Evolutionary conservation across 2,113 vertebrate genomes (phyloP), one percentile per base, ranked within the genome.

Genomic region (Panurus biarmicus): DNA sequence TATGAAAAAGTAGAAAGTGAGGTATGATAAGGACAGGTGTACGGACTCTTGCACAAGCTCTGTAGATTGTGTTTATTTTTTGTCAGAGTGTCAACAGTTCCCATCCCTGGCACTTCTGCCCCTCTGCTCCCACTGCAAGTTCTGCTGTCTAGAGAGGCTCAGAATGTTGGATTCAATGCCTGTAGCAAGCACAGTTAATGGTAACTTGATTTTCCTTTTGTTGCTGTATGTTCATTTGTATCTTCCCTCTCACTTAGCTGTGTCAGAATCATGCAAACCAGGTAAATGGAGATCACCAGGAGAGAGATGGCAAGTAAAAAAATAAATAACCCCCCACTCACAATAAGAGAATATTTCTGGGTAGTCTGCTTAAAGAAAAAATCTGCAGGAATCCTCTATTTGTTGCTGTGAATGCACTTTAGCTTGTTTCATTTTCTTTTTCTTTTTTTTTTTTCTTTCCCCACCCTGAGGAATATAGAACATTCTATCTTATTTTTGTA

Each of bases 261-360:
- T 71, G 36, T 61, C 22, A 28, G 44, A 69, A 74, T 31, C 31
- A 8, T 40, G 47, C 25, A 40, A 26, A 58, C 21, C 28, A 24
- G 11, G 26, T 57, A 35, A 76, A 73, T 72, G 29, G 26, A 70
- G 6, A 35, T 57, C 65, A 36, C n/a, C 17, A 35, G 24, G 28
- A 75, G 29, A 82, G 76, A 70, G 14, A 62, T 38, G 18, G 8
- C 20, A 71, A 70, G 20, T 33, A 70, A 77, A 29, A 42, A 51
- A 75, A 60, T 28, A 31, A 44, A 56, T 11, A 20, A 3, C 1
- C 1, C 3, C 4, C 7, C 10, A 4, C 7, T 48, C 5, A n/a
- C 5, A 35, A 25, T 72, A 22, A 60, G 26, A 15, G 24, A 79
- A 24, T 83, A 50, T 75, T 64, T 18, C 29, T 85, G 18, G 7